Conservation (phyloP, 2,888 invertebrate species). For the Scaeva pyrastri region DNA sequence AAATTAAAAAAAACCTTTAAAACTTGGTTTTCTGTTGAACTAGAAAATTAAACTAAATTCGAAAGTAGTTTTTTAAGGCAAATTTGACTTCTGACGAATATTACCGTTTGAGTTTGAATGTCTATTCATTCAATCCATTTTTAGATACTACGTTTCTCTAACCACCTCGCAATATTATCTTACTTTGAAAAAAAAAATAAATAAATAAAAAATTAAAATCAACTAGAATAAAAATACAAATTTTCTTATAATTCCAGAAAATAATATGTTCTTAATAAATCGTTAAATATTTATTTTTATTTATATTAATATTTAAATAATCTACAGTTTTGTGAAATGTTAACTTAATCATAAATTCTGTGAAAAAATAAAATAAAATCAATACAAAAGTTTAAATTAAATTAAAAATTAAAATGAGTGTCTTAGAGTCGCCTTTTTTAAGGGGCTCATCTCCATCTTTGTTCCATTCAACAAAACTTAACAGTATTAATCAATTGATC, state of each 20-base stretch:
- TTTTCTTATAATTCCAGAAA: not conserved
- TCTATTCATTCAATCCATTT: too few relatives aligned
- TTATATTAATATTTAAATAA: not conserved
- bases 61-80: too few relatives aligned
- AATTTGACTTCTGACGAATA: too few relatives aligned
- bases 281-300: not conserved
- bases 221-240: too few relatives aligned
- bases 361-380: not conserved
- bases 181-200: too few relatives aligned
- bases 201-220: too few relatives aligned
- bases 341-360: slow-evolving; percentile 9
- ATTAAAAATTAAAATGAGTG: slow-evolving; percentile 79
- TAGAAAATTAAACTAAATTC: too few relatives aligned
- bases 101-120: too few relatives aligned
- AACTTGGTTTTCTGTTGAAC: too few relatives aligned
- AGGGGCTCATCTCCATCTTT: slow-evolving; percentile 55
- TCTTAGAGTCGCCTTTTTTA: slow-evolving; percentile 78
- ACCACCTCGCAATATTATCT: too few relatives aligned
- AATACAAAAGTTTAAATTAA: not conserved
- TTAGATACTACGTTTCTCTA: too few relatives aligned
- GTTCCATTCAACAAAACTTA: slow-evolving; percentile 30
- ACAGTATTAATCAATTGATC: slow-evolving; percentile 54
- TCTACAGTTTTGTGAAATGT: slow-evolving; percentile 27
- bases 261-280: not conserved
- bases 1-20: too few relatives aligned